These are phyloP conservation scores for Stercorarius parasiticus DNA, from an alignment of 2,113 vertebrate genomes.

Conservation along the genomic window DNA sequence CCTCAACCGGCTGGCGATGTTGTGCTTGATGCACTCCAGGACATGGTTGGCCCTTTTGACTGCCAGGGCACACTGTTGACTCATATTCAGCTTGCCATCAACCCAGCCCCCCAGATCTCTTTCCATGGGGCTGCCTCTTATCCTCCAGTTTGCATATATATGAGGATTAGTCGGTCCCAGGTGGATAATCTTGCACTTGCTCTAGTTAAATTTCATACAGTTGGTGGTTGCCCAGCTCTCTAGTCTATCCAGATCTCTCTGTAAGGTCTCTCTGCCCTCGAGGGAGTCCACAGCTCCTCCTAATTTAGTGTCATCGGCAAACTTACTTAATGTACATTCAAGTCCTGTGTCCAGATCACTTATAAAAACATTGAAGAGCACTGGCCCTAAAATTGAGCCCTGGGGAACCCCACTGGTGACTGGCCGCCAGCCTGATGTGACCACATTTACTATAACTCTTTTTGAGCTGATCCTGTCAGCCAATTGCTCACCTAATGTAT, in stretches of 20 bases:
- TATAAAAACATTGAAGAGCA: not conserved
- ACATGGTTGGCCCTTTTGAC: not conserved
- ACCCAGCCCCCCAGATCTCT: not conserved
- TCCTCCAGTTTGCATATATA: not conserved
- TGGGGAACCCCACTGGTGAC: not conserved
- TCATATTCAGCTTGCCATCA: not conserved
- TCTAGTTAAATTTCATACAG: not conserved
- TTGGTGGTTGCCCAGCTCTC: not conserved
- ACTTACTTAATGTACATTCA: not conserved
- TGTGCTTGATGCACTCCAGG: too few relatives aligned
- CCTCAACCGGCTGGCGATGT: fast-evolving
- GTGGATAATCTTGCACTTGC: not conserved
- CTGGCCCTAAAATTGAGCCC: not conserved
- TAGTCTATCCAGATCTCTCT: not conserved
- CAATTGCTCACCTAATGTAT: not conserved
- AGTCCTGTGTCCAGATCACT: not conserved
- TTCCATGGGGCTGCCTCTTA: fast-evolving
- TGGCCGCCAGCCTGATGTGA: not conserved
- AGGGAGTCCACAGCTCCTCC: not conserved
- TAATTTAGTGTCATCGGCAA: not conserved
- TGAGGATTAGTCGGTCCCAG: too few relatives aligned
- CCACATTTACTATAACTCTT: not conserved
- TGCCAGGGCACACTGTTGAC: not conserved
- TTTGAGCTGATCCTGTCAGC: not conserved
- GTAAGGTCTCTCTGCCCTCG: not conserved